phyloP scores from a whole-genome alignment of 2,888 invertebrate genomes.

The Caenorhabditis zanzibari region DNA sequence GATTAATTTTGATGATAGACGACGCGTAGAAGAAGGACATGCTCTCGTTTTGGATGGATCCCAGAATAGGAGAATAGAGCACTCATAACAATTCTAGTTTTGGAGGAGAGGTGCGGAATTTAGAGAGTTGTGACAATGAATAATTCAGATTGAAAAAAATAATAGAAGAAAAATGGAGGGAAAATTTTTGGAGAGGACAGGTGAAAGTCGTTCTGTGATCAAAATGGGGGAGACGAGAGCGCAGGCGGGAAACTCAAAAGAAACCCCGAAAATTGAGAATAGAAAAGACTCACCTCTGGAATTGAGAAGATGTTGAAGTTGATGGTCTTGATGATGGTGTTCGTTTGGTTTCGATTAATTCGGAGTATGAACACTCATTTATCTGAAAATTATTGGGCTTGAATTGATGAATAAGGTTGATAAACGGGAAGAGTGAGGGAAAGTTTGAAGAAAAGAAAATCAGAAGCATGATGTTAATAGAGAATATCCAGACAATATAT shows the following conservation, averaged over 20 bases:
- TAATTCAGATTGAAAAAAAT: conserved; percentile 47
- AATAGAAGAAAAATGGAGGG: conserved; percentile 6
- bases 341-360: conserved; percentile 31
- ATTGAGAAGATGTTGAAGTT: conserved; percentile 11
- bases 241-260: conserved; percentile 26
- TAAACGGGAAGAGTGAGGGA: no score
- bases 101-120: neutral
- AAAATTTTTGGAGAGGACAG: conserved; percentile 23
- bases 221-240: neutral
- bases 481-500: no score
- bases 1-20: conserved; percentile 50
- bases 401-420: neutral
- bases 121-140: conserved; percentile 27
- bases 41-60: neutral
- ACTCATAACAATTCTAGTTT: conserved; percentile 2
- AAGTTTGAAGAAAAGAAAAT: conserved; percentile 2
- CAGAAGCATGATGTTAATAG: no score
- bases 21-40: conserved; percentile 11
- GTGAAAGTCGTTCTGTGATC: conserved; percentile 58
- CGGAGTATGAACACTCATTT: conserved; percentile 54
- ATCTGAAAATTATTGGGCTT: conserved; percentile 15
- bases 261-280: neutral
- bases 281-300: conserved; percentile 39
- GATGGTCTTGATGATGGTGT: conserved; percentile 19
- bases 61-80: neutral